Evolutionary conservation across 2,888 invertebrate genomes (phyloP), one percentile per base, ranked within the genome.

Genomic region (Timandra comae): DNA sequence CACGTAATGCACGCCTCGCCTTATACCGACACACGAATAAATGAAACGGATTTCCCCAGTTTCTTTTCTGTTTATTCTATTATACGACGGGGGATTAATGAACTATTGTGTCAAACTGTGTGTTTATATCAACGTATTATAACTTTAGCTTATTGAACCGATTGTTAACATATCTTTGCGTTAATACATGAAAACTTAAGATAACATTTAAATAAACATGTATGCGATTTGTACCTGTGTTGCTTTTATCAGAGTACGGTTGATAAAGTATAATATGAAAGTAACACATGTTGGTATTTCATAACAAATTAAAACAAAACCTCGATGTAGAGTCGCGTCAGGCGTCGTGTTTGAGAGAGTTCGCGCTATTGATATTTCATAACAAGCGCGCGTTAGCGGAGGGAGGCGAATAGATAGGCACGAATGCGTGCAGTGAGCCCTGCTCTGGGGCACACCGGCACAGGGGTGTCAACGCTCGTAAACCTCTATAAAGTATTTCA

Each of bases 401-500:
- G 63, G 66, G 68, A 53, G 65, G 62, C 57, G 57, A 45, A n/a
- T n/a, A n/a, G n/a, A 9, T 21, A 8, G 24, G 24, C 10, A 16
- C 11, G 24, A 6, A 48, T 50, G 54, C 56, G 58, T 53, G 56
- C 65, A 60, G 38, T 46, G 59, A 57, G 57, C 56, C 57, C 42
- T n/a, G n/a, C n/a, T n/a, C n/a, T n/a, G n/a, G n/a, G n/a, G n/a
- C n/a, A n/a, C n/a, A n/a, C 36, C 50, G 46, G 56, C 47, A 46
- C 51, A 69, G 70, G 73, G 75, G 71, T 71, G 74, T 69, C 64
- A 48, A 49, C 60, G 61, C 68, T 75, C 73, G 73, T 75, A 76
- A 75, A 78, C 73, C 72, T 71, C 74, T 61, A 76, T 78, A 73
- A 75, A 72, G 77, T 79, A 79, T 80, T 77, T 68, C 71, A 75